Conservation (phyloP, 1,140 invertebrate species). For the Procambarus virginalis region DNA sequence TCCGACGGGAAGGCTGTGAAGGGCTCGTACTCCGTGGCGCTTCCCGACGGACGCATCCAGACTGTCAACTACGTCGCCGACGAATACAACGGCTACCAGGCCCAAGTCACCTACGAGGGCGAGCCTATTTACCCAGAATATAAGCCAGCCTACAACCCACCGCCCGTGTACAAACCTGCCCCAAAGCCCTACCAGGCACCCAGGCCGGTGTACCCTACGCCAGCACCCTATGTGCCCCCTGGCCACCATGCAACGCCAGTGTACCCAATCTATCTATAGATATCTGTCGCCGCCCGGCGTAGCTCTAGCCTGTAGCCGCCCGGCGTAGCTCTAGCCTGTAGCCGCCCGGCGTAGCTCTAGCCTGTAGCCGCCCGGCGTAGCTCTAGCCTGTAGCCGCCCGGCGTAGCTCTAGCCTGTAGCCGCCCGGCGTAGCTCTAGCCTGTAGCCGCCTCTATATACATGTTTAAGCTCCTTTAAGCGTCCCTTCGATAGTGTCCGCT, state of each 20-base stretch:
- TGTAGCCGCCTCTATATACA: too few relatives aligned
- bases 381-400: too few relatives aligned
- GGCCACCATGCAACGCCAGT: background rate
- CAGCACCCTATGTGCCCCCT: background rate
- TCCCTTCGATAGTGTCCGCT: too few relatives aligned
- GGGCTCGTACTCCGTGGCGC: slow-evolving; percentile 72
- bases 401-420: too few relatives aligned
- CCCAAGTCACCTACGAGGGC: slow-evolving; percentile 71
- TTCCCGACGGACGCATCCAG: slow-evolving; percentile 72
- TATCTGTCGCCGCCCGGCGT: background rate
- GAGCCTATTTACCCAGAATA: slow-evolving; percentile 57
- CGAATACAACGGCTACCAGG: slow-evolving; percentile 71
- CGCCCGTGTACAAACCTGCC: slow-evolving; percentile 9
- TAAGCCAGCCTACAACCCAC: slow-evolving; percentile 22
- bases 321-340: too few relatives aligned
- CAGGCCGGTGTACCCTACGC: background rate
- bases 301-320: background rate
- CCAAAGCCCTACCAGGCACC: slow-evolving; percentile 28
- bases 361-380: too few relatives aligned
- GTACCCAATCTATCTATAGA: background rate
- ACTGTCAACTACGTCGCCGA: slow-evolving; percentile 72
- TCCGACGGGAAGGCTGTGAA: slow-evolving; percentile 71
- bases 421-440: too few relatives aligned
- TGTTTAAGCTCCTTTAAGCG: too few relatives aligned
- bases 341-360: too few relatives aligned